Percentiles rank a stretch among this genome's conserved stretches.
phyloP scores from a whole-genome alignment of 2,113 vertebrate genomes.

The Pelvicachromis taeniatus region DNA sequence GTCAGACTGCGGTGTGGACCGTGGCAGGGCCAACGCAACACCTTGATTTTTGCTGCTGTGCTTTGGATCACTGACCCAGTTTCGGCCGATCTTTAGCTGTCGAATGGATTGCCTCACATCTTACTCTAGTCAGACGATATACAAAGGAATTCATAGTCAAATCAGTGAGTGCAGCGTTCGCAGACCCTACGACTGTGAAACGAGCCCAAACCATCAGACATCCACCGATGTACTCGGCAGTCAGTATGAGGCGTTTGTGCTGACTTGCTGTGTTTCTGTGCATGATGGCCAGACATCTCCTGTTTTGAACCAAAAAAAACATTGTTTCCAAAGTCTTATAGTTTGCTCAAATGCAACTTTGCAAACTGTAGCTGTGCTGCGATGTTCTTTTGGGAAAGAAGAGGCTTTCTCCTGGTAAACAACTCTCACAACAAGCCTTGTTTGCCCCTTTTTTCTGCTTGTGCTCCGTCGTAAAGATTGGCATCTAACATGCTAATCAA shows the following conservation, averaged over 20 bases:
- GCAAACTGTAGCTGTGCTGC: neutral
- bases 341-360: neutral
- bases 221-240: neutral
- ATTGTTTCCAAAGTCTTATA: neutral
- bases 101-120: neutral
- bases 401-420: neutral
- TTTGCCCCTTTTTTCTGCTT: neutral
- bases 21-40: accelerated
- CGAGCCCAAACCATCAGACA: neutral
- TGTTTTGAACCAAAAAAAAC: neutral
- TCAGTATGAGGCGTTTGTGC: neutral
- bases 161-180: neutral
- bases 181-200: neutral
- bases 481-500: neutral
- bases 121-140: neutral
- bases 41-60: neutral
- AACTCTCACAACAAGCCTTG: neutral
- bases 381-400: neutral
- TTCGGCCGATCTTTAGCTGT: neutral
- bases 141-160: neutral
- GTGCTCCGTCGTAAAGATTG: neutral
- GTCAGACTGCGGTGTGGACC: neutral
- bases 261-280: neutral
- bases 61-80: neutral
- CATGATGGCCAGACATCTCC: neutral